Conservation (phyloP, 1,140 invertebrate genomes). For the Streblospio benedicti region DNA sequence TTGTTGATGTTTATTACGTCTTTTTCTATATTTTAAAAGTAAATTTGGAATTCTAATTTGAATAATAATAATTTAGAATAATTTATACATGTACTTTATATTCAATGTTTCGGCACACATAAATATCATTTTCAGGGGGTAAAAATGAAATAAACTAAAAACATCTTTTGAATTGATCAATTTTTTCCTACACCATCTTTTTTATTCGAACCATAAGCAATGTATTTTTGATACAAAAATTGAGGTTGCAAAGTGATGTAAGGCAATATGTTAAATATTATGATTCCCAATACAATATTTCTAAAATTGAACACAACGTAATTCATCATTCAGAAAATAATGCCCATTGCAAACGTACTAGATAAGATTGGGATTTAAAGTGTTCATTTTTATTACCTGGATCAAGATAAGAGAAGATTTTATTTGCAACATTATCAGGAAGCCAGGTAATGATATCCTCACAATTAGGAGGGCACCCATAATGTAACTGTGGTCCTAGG, state of each 20-base stretch:
- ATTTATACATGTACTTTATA: too few relatives aligned
- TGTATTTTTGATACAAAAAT: too few relatives aligned
- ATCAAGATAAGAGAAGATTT: conserved; percentile 51
- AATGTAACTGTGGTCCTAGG: conserved; percentile 45
- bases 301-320: too few relatives aligned
- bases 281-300: not conserved
- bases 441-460: conserved; percentile 49
- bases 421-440: conserved; percentile 43
- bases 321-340: not conserved
- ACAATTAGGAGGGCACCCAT: conserved; percentile 49
- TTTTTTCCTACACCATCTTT: too few relatives aligned
- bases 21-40: not conserved
- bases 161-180: too few relatives aligned
- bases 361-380: not conserved
- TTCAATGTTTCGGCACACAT: too few relatives aligned
- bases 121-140: too few relatives aligned
- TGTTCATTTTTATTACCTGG: conserved; percentile 37
- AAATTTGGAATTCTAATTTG: not conserved
- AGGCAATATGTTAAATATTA: not conserved
- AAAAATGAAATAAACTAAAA: too few relatives aligned
- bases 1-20: not conserved
- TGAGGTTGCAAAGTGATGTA: too few relatives aligned
- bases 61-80: not conserved
- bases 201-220: too few relatives aligned
- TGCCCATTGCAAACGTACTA: not conserved